Conservation (phyloP, 2,888 invertebrate species). For the Lycophotia porphyrea region DNA sequence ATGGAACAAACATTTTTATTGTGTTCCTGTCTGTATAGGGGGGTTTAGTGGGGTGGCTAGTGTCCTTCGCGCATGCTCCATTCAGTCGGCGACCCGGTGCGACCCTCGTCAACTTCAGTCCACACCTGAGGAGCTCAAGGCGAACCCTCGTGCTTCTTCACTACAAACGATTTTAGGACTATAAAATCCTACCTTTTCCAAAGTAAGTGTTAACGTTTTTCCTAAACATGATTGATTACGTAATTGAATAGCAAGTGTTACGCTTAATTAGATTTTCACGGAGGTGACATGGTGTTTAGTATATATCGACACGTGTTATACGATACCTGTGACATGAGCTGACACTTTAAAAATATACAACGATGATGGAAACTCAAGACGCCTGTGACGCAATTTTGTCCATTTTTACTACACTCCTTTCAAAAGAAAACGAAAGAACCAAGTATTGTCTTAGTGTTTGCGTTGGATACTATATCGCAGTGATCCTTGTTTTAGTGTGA, state of each 20-base stretch:
- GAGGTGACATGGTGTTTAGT: constrained; percentile 36
- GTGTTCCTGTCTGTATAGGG: constrained; percentile 73
- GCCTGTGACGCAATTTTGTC: constrained; percentile 41
- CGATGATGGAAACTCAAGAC: constrained; percentile 48
- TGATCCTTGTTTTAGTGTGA: constrained; percentile 69
- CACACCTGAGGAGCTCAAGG: constrained; percentile 80
- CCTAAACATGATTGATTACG: constrained; percentile 18
- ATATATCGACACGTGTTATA: constrained; percentile 67
- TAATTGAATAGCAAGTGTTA: constrained; percentile 27
- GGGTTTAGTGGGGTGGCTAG: constrained; percentile 80
- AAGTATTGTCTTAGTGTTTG: background rate
- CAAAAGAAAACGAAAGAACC: constrained; percentile 2
- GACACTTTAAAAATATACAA: constrained; percentile 62
- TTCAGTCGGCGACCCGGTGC: constrained; percentile 77
- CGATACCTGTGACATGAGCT: constrained; percentile 54
- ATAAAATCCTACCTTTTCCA: constrained; percentile 84
- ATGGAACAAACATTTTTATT: constrained; percentile 76
- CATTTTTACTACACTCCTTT: background rate
- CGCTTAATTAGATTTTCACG: constrained; percentile 40
- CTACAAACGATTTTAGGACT: constrained; percentile 78
- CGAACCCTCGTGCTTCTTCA: constrained; percentile 69
- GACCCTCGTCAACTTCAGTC: constrained; percentile 84
- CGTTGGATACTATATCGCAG: background rate
- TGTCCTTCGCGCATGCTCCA: constrained; percentile 86
- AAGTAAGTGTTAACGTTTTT: constrained; percentile 79